Evolutionary conservation across 30 jellyfish, hydroid and myxozoan genomes (phyloP).

Genomic region (Aurelia aurita complex sp. Pacific): DNA sequence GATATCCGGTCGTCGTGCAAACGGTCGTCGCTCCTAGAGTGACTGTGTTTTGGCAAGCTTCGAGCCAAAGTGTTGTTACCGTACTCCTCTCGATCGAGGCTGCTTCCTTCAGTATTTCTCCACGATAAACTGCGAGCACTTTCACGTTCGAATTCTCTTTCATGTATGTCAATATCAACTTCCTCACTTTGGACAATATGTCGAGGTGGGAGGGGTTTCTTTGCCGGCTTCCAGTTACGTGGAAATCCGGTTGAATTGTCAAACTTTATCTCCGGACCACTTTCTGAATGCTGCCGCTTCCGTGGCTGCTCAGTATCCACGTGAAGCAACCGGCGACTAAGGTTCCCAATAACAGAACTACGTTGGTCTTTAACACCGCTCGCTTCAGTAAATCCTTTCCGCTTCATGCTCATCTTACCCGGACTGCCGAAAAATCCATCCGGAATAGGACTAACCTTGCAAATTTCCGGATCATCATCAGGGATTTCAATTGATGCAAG

Average conservation of each 20-base stretch:
- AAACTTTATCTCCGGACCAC: neutral
- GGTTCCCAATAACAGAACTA: neutral
- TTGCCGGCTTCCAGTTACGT: slow-evolving; percentile 1
- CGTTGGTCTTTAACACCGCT: neutral
- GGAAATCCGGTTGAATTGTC: slow-evolving; percentile 7
- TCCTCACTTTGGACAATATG: no score
- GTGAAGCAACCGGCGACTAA: neutral
- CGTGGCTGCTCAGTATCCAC: neutral
- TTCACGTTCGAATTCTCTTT: neutral
- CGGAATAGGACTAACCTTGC: slow-evolving; percentile 1
- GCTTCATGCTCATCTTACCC: neutral
- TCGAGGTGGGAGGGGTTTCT: no score
- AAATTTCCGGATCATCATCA: neutral
- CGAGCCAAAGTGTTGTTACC: neutral
- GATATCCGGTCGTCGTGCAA: neutral
- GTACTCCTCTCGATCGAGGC: neutral
- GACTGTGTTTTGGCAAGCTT: neutral
- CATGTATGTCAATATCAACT: neutral
- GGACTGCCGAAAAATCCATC: slow-evolving; percentile 32
- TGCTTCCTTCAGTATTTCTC: neutral
- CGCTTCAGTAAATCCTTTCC: neutral
- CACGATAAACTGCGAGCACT: neutral
- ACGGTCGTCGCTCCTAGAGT: neutral
- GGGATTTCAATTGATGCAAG: neutral
- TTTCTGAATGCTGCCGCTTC: neutral